Evolutionary conservation across 2,888 invertebrate genomes (phyloP), one percentile per base, ranked within the genome.

Genomic region (Lycophotia porphyrea): DNA sequence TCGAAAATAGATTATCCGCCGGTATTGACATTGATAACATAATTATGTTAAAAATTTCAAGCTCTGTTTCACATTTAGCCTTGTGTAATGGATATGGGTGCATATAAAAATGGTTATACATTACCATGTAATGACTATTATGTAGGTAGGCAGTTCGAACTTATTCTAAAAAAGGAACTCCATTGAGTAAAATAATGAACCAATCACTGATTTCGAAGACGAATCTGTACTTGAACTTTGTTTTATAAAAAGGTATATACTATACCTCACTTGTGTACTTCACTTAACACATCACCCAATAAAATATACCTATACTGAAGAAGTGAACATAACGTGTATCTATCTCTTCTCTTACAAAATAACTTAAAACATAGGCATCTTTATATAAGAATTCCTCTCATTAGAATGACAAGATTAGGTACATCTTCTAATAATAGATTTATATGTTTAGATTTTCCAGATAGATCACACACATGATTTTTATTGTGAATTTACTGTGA

Each of bases 11-110:
- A 39, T 7, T 80, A 44, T 47, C 52, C 80, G n/a, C 34, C n/a
- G n/a, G 15, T 65, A 65, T 71, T 64, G 34, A 58, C 24, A 55
- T 66, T 72, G 70, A n/a, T 36, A 71, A 64, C 44, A 27, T 15
- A 27, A 64, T n/a, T 55, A 31, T 42, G 24, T 18, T 61, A 34
- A 44, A n/a, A 72, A 78, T 75, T 73, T 72, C 72, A 71, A 64
- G 82, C 39, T 79, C 63, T 67, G 11, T 47, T 75, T 60, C 11
- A 47, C 55, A 67, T 15, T n/a, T 31, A 39, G 60, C 34, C 36
- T 76, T 44, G 31, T 71, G 8, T 52, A 34, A 11, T 74, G 34
- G 21, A 31, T 5, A 39, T 58, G n/a, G 52, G 7, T 27, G 42
- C 8, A 42, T 42, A 42, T 49, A 49, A 24, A 49, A 15, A 27